These are phyloP conservation scores for Macrostomum lignano DNA, from an alignment of 1,140 invertebrate species.

Conservation along the genomic window DNA sequence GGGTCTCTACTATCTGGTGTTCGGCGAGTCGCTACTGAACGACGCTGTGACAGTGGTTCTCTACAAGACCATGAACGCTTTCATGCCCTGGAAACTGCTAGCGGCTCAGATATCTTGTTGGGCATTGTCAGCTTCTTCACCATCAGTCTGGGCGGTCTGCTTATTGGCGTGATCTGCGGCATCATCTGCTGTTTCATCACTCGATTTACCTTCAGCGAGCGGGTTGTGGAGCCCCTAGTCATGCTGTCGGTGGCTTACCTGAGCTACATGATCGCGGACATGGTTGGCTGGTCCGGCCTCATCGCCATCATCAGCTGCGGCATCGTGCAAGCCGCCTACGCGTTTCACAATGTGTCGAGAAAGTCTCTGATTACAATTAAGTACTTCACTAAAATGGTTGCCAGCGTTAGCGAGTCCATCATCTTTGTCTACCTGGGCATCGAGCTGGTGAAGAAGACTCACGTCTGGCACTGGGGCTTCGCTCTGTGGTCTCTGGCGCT, in stretches of 20 bases:
- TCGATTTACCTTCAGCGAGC: conserved; percentile 67
- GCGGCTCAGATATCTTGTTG: conserved; percentile 37
- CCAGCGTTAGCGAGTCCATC: conserved; percentile 44
- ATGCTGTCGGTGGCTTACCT: conserved; percentile 92
- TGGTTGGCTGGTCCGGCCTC: conserved; percentile 90
- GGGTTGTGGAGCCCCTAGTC: conserved; percentile 88
- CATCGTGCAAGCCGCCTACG: background rate
- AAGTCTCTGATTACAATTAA: conserved; percentile 91
- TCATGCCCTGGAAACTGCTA: conserved; percentile 19
- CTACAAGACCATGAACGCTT: conserved; percentile 25
- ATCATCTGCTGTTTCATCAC: conserved; percentile 77
- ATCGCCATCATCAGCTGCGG: conserved; percentile 1
- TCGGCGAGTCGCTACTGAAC: conserved; percentile 85
- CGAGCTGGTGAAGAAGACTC: conserved; percentile 64
- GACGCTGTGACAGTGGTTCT: conserved; percentile 28
- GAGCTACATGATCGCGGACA: conserved; percentile 78
- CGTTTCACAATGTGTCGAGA: conserved; percentile 51
- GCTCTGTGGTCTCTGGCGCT: conserved; percentile 68
- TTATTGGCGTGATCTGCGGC: conserved; percentile 78
- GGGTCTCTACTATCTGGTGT: conserved; percentile 89
- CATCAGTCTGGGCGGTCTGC: conserved; percentile 62
- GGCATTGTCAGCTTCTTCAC: conserved; percentile 60
- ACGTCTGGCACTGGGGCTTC: conserved; percentile 83
- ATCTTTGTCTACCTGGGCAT: conserved; percentile 93
- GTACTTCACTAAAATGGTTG: conserved; percentile 72